Conservation (phyloP, 2,888 invertebrate species). For the Holacanthella duospinosa region DNA sequence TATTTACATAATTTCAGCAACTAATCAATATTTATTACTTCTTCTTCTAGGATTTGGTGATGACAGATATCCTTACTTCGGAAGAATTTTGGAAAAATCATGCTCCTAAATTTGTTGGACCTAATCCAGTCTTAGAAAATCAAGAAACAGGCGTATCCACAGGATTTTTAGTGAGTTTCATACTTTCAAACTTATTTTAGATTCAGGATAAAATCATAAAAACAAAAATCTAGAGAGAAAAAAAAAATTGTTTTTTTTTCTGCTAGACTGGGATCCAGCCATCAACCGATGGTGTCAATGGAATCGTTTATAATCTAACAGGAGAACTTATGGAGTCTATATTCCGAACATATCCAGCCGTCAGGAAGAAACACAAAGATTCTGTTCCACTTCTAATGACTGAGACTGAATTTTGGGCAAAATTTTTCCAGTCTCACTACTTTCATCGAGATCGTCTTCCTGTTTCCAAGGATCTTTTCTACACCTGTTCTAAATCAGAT, state of each 20-base stretch:
- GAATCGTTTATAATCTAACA: constrained; percentile 91
- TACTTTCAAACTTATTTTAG: neutral
- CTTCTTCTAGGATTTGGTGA: constrained; percentile 66
- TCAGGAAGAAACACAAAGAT: constrained; percentile 90
- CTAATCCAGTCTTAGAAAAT: constrained; percentile 57
- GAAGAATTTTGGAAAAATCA: constrained; percentile 97
- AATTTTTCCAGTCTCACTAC: constrained; percentile 99
- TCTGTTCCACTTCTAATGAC: constrained; percentile 90
- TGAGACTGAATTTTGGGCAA: constrained; percentile 97
- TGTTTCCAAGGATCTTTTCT: constrained; percentile 81
- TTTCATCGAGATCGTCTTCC: constrained; percentile 87
- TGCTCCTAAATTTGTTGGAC: constrained; percentile 61
- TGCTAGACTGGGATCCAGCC: constrained; percentile 91
- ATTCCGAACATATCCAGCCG: constrained; percentile 98
- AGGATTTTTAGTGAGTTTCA: constrained; percentile 50
- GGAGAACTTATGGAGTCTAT: constrained; percentile 95
- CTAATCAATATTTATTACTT: neutral
- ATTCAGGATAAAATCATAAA: neutral
- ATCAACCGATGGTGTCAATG: constrained; percentile 92
- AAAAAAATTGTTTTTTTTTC: neutral
- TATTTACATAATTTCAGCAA: neutral
- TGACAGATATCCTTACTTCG: constrained; percentile 85
- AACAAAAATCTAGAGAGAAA: too few relatives aligned
- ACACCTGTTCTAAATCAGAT: constrained; percentile 93
- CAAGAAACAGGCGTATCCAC: constrained; percentile 74